These are phyloP conservation scores for Atrichornis clamosus DNA, from an alignment of 2,113 vertebrate genomes.

Conservation along the genomic window DNA sequence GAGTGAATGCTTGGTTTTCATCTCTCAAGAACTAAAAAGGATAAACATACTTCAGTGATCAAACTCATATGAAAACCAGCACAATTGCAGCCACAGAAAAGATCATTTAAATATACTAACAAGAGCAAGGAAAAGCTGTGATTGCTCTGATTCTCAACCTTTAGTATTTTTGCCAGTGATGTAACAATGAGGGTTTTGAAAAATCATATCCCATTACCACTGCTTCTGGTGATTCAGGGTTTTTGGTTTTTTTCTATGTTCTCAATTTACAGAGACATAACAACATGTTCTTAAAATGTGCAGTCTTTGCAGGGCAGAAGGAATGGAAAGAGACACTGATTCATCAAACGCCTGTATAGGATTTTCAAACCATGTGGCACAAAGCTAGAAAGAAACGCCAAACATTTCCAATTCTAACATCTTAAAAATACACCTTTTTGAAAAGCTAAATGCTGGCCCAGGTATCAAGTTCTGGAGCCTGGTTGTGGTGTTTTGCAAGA, in stretches of 20 bases:
- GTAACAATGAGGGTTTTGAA: background rate
- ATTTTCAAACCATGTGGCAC: constrained; percentile 22
- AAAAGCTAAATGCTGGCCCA: background rate
- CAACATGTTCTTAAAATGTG: constrained; percentile 12
- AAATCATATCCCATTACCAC: background rate
- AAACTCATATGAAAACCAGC: background rate
- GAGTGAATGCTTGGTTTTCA: background rate
- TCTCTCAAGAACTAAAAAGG: background rate
- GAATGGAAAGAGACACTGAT: constrained; percentile 28
- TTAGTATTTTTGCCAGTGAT: background rate
- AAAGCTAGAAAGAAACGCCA: constrained; percentile 22
- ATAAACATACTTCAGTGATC: background rate
- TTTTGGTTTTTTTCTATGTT: background rate
- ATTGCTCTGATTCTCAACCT: background rate
- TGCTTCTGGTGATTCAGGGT: background rate
- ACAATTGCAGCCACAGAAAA: background rate
- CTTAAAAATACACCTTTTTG: background rate
- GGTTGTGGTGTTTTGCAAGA: background rate
- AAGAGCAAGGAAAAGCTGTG: background rate
- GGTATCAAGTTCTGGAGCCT: background rate
- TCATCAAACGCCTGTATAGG: constrained; percentile 22
- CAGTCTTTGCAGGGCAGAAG: constrained; percentile 11
- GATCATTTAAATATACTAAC: background rate
- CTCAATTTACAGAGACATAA: constrained; percentile 29
- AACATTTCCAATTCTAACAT: background rate